Evolutionary conservation across 1,140 invertebrate species (phyloP).

Genomic region (Lucilia sericata): DNA sequence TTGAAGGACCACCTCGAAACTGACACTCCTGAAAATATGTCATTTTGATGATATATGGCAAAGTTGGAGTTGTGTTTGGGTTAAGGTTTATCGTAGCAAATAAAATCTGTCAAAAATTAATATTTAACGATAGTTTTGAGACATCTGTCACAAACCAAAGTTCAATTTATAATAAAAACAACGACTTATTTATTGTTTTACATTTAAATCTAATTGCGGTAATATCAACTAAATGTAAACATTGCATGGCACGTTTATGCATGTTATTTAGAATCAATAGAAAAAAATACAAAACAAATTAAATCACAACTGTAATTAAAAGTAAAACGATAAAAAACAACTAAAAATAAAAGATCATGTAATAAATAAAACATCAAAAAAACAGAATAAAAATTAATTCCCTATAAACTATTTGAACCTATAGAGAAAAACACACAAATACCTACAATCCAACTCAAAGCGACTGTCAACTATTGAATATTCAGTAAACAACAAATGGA

Average conservation of each 20-base stretch:
- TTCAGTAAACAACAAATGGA: background rate
- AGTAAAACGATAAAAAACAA: background rate
- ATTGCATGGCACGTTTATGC: background rate
- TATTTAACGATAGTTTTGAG: too few species aligned
- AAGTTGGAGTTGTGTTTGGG: too few species aligned
- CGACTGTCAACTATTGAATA: conserved; percentile 32
- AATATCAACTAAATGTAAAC: background rate
- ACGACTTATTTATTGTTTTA: too few species aligned
- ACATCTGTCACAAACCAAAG: too few species aligned
- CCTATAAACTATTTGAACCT: background rate
- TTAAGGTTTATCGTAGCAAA: too few species aligned
- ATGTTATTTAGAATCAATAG: background rate
- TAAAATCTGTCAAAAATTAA: too few species aligned
- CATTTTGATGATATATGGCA: too few species aligned
- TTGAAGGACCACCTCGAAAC: too few species aligned
- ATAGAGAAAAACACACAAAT: background rate
- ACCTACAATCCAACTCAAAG: background rate
- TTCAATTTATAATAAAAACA: too few species aligned
- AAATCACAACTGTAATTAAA: background rate
- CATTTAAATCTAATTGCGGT: too few species aligned
- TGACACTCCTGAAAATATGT: too few species aligned
- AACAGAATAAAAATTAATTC: background rate
- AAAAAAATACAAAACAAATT: background rate
- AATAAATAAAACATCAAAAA: conserved; percentile 18
- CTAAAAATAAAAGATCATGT: background rate